A percentile compares a stretch with the other conserved stretches of the same genome.
phyloP scores from a whole-genome alignment of 2,113 vertebrate genomes.

The Osmerus eperlanus region DNA sequence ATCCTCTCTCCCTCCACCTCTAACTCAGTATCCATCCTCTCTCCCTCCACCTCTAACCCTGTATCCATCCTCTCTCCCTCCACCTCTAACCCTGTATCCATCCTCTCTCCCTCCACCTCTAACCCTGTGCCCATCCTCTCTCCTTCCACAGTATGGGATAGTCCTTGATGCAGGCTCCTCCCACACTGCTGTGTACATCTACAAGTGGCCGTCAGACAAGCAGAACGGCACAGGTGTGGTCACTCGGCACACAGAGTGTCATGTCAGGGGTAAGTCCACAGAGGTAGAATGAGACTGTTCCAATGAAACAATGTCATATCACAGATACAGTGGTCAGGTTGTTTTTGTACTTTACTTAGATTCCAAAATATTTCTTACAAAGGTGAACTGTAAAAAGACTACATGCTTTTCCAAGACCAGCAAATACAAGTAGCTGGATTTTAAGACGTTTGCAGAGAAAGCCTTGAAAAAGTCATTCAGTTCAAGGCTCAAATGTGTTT shows the following conservation, averaged over 20 bases:
- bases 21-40: neutral
- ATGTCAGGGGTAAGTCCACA: conserved; percentile 64
- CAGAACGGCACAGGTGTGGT: conserved; percentile 83
- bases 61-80: neutral
- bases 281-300: neutral
- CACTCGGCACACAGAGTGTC: conserved; percentile 79
- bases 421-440: too few species aligned
- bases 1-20: neutral
- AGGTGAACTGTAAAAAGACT: too few species aligned
- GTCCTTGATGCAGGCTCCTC: conserved; percentile 90
- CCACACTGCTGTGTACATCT: conserved; percentile 83
- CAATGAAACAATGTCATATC: neutral
- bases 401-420: too few species aligned
- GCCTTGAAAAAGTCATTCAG: too few species aligned
- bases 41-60: neutral
- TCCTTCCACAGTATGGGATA: conserved; percentile 77
- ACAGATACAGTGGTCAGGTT: too few species aligned
- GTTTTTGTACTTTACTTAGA: too few species aligned
- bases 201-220: conserved; percentile 82
- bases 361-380: too few species aligned
- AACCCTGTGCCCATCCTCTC: neutral
- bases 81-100: neutral
- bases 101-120: neutral
- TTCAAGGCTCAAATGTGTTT: too few species aligned
- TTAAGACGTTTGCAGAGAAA: too few species aligned